These are phyloP conservation scores for Oncorhynchus clarkii DNA, from an alignment of 2,113 vertebrate species.

Conservation along the genomic window DNA sequence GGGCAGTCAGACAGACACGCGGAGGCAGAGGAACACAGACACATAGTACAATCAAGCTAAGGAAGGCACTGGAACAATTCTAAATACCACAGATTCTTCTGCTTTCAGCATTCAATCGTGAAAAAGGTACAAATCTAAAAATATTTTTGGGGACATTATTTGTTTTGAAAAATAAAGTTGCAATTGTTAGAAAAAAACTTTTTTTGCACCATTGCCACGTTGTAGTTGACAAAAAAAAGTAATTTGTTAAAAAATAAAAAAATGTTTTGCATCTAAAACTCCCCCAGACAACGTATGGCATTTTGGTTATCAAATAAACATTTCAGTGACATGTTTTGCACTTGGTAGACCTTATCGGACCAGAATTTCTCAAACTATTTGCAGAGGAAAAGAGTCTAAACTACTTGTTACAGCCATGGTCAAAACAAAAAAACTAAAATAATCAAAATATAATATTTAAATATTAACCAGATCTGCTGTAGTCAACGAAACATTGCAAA, in stretches of 20 bases:
- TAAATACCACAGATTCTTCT: constrained; percentile 59
- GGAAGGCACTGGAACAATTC: constrained; percentile 95
- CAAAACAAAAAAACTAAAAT: constrained; percentile 64
- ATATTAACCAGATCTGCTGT: constrained; percentile 75
- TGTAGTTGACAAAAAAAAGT: constrained; percentile 42
- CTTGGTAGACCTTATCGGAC: constrained; percentile 39
- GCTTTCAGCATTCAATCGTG: constrained; percentile 50
- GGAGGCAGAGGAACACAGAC: constrained; percentile 30
- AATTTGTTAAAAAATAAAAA: constrained; percentile 51
- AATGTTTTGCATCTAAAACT: constrained; percentile 10
- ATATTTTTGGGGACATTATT: constrained; percentile 64
- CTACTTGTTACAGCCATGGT: constrained; percentile 73
- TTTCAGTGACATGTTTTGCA: constrained; percentile 58
- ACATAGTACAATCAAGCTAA: constrained; percentile 87
- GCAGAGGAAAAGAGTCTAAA: constrained; percentile 45
- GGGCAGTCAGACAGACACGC: neutral
- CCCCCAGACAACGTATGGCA: constrained; percentile 53
- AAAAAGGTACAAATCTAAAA: constrained; percentile 89
- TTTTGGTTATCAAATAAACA: constrained; percentile 77
- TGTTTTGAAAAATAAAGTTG: constrained; percentile 90
- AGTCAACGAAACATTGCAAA: constrained; percentile 70
- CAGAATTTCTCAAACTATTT: constrained; percentile 34
- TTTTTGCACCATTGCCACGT: constrained; percentile 46
- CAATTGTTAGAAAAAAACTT: constrained; percentile 83
- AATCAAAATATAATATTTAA: constrained; percentile 43